These are phyloP conservation scores for Helarctos malayanus DNA, from an alignment of 2,797 vertebrate species.

Conservation along the genomic window DNA sequence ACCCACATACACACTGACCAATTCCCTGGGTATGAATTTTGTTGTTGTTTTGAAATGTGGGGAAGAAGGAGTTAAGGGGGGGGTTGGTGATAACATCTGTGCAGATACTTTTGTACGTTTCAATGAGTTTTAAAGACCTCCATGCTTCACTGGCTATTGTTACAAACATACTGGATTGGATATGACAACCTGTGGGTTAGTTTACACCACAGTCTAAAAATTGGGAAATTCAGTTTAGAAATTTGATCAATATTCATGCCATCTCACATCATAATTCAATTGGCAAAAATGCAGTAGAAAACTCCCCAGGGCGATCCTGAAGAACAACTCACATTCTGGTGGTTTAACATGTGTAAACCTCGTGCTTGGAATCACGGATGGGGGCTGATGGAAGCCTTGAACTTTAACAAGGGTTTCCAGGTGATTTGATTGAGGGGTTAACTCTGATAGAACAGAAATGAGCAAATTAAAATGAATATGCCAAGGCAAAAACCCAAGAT, in stretches of 20 bases:
- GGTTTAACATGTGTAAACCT: constrained; percentile 65
- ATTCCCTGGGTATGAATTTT: background rate
- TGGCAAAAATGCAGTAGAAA: constrained; percentile 75
- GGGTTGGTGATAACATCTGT: constrained; percentile 36
- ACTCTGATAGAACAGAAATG: constrained; percentile 80
- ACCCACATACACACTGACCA: too few species aligned
- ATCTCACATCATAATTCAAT: constrained; percentile 75
- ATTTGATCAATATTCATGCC: constrained; percentile 83
- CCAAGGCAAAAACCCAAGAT: constrained; percentile 79
- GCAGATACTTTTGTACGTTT: constrained; percentile 68
- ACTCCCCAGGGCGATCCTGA: constrained; percentile 73
- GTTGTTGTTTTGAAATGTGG: background rate
- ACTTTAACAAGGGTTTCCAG: constrained; percentile 78
- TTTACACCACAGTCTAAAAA: constrained; percentile 79
- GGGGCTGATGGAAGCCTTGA: constrained; percentile 65
- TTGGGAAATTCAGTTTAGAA: constrained; percentile 79
- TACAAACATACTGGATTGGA: constrained; percentile 76
- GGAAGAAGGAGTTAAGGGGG: constrained; percentile 47
- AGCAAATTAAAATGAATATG: constrained; percentile 74
- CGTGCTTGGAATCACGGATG: constrained; percentile 33
- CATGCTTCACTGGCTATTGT: constrained; percentile 70
- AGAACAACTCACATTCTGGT: constrained; percentile 70
- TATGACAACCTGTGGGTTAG: constrained; percentile 76
- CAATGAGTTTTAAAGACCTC: constrained; percentile 61
- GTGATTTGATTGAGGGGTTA: constrained; percentile 77